Evolutionary conservation across 2,797 vertebrate genomes (phyloP), one percentile per base, ranked within the genome.

Genomic region (Bradypodion pumilum): DNA sequence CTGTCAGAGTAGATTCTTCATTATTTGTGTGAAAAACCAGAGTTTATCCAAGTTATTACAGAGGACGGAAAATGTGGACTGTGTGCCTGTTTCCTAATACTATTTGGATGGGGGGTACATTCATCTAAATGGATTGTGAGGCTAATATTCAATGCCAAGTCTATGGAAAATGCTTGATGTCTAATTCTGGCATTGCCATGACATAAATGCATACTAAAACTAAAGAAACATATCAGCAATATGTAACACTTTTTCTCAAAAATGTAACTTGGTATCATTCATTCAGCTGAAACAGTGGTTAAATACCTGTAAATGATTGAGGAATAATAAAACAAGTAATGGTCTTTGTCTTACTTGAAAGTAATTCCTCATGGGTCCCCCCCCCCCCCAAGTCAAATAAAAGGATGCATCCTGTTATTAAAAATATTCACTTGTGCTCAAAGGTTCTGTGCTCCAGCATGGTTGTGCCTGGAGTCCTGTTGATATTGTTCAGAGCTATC

Each of bases 141-240:
- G 69, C 35, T 40, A 74, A 46, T 23, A 65, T 79, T 37, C 12
- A 0, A 65, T 56, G 60, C 60, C 60, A 25, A 85, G 69, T 66
- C 69, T 46, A 56, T 74, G 76, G 42, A 79, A 84, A 73, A 73
- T n/a, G 37, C 79, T 12, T 60, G 5, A 74, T 66, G 69, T 66
- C 83, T 74, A 37, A 44, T 83, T 85, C 78, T 73, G 60, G 69
- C 77, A 80, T 65, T 85, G 77, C 10, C 62, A 85, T 80, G 65
- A 46, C 70, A 44, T 80, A 74, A 85, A 80, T 85, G 42, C 70
- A 85, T 42, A 62, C 77, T 72, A 44, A 60, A 56, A 56, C n/a
- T 49, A 68, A 21, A 74, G 60, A 66, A 80, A 74, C 59, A 63
- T 83, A 85, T 80, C 44, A 68, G 49, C 70, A 56, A 80, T 35